Base-by-base conservation (phyloP, 2,797 vertebrate genomes). In the Chelmon rostratus region DNA sequence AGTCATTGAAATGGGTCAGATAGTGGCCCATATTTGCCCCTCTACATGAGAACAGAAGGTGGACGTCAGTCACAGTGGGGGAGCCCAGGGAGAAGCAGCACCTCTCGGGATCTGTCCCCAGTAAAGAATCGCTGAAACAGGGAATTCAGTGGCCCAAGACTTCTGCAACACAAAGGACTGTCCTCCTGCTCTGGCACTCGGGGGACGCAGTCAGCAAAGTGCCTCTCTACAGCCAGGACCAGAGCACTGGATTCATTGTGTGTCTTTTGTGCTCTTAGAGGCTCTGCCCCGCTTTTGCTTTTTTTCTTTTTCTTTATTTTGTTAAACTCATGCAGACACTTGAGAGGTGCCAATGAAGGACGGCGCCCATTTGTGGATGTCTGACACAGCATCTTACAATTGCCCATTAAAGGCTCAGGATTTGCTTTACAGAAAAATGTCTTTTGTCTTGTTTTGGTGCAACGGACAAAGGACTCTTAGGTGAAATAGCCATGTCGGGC, bases 121-220 rank as follows among this genome's bases (percentile, higher is more conserved):
- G 92, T 78, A 90, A 90, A 93, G 92, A 96, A 94, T 88, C 83
- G 95, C 95, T 95, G 95, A 95, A 94, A 92, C 93, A 88, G 90
- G 92, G 84, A 93, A 93, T 94, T 95, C 92, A 90, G 91, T 92
- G 91, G 90, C 91, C 90, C 91, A 90, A 91, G 92, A 93, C 89
- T 93, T 93, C 80, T 90, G 91, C 90, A 84, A 89, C 91, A 95
- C 91, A 93, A 94, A 94, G 92, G 91, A 90, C 88, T 81, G 89
- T 93, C 90, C 91, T 92, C 89, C 82, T 91, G 86, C 89, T 92
- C 89, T 90, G 89, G 87, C 90, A 91, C 91, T 86, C 87, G 69
- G 86, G 92, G 88, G 88, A 93, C 90, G 44, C 88, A 92, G 94
- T 95, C 94, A 95, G 95, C 94, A 95, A 95, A 94, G 93, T 95